A percentile compares a stretch with the other conserved stretches of the same genome.
Conservation (phyloP, 2,797 vertebrate species). For the Glossophaga mutica region DNA sequence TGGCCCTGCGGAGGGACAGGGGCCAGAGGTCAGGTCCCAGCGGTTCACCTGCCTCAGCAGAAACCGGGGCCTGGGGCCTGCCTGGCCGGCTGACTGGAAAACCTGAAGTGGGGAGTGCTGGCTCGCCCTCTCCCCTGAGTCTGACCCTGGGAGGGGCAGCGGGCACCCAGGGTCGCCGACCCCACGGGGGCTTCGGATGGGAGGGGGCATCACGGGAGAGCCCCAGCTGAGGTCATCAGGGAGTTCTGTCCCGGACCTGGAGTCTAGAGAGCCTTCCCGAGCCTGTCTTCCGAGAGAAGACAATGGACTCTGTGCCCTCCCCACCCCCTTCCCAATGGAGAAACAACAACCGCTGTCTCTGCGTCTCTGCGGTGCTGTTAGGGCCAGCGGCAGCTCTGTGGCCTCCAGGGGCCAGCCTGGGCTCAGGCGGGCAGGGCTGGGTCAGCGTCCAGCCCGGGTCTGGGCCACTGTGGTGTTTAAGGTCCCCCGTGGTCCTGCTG, state of each 20-base stretch:
- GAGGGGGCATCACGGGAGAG: fast-evolving
- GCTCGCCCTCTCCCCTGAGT: fast-evolving
- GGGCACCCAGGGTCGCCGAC: fast-evolving
- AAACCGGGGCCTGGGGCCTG: constrained; percentile 38
- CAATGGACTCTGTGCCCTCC: neutral
- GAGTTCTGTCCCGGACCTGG: neutral
- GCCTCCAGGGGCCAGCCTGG: neutral
- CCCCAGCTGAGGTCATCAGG: neutral
- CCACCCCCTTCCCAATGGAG: neutral
- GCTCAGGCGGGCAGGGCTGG: neutral
- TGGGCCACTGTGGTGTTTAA: neutral
- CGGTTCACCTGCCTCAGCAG: constrained; percentile 66
- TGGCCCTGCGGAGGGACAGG: constrained; percentile 61
- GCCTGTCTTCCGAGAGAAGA: neutral
- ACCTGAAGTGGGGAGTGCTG: constrained; percentile 61
- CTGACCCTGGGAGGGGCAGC: fast-evolving
- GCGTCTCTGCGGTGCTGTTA: neutral
- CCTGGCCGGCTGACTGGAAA: constrained; percentile 59
- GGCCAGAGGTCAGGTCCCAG: constrained; percentile 57
- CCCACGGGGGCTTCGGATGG: fast-evolving
- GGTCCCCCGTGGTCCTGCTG: neutral
- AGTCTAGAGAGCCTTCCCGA: neutral
- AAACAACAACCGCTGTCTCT: neutral
- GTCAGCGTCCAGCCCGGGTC: neutral
- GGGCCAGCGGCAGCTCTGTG: neutral